Percentiles rank a stretch among this genome's conserved stretches.
Evolutionary conservation across 1,140 invertebrate genomes (phyloP).

Genomic region (Meloidogyne floridensis): DNA sequence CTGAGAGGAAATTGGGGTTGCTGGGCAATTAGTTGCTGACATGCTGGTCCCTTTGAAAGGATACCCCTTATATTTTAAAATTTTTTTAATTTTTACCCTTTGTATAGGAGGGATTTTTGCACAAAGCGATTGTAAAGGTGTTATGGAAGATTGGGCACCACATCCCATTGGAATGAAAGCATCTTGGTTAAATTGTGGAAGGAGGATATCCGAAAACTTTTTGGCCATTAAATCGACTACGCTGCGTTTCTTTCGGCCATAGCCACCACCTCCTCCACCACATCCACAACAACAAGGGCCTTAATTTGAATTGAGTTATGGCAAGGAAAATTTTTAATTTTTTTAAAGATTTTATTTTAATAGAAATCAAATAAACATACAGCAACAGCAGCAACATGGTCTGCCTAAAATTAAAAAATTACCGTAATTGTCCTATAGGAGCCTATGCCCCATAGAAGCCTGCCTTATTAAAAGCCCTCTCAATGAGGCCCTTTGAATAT

Average conservation of each 20-base stretch:
- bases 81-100: neutral
- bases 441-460: too few relatives aligned
- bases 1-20: constrained; percentile 24
- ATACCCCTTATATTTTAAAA: neutral
- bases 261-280: constrained; percentile 32
- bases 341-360: neutral
- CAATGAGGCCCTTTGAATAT: too few relatives aligned
- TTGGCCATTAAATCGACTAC: constrained; percentile 39
- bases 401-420: constrained; percentile 25
- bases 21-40: constrained; percentile 15
- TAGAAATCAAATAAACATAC: neutral
- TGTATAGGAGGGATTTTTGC: constrained; percentile 24
- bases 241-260: constrained; percentile 34
- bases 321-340: neutral
- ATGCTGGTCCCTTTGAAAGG: constrained; percentile 13
- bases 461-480: too few relatives aligned
- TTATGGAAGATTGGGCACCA: neutral
- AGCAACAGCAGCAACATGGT: constrained; percentile 34
- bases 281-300: constrained; percentile 8
- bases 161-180: constrained; percentile 14
- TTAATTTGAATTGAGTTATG: neutral
- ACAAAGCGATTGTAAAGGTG: constrained; percentile 19
- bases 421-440: too few relatives aligned
- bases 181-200: constrained; percentile 35
- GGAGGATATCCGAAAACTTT: constrained; percentile 37